phyloP scores from a whole-genome alignment of 2,113 vertebrate species.

The Leucosticte australis region DNA sequence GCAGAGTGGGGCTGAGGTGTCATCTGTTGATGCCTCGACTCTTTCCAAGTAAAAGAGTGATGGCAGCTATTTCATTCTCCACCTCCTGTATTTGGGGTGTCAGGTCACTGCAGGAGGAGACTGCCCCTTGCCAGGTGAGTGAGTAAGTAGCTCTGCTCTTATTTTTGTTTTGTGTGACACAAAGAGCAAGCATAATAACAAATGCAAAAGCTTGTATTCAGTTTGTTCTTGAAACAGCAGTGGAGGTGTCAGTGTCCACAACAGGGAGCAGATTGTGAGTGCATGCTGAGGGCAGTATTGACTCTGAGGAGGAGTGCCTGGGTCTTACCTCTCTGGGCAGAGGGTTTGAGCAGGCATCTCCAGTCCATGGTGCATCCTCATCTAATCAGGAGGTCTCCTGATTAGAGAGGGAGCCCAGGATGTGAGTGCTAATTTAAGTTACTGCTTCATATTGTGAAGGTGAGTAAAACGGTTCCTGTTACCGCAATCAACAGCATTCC shows the following conservation, averaged over 20 bases:
- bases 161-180: not conserved
- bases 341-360: not conserved
- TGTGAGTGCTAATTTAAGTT: fast-evolving
- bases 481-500: not conserved
- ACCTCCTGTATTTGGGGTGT: not conserved
- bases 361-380: fast-evolving
- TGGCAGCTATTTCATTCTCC: not conserved
- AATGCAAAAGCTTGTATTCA: not conserved
- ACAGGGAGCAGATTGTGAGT: not conserved
- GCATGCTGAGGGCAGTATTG: not conserved
- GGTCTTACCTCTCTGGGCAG: not conserved
- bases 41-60: not conserved
- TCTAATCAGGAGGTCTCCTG: not conserved
- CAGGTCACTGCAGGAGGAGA: not conserved
- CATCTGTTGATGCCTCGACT: not conserved
- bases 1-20: not conserved
- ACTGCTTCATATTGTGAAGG: not conserved
- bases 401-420: not conserved
- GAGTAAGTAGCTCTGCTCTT: not conserved
- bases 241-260: not conserved
- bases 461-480: not conserved
- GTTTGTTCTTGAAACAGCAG: not conserved
- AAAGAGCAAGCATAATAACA: not conserved
- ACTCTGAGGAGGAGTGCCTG: not conserved
- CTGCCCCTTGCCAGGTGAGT: not conserved